Evolutionary conservation across 2,113 vertebrate genomes (phyloP).

Genomic region (Alouatta palliata): DNA sequence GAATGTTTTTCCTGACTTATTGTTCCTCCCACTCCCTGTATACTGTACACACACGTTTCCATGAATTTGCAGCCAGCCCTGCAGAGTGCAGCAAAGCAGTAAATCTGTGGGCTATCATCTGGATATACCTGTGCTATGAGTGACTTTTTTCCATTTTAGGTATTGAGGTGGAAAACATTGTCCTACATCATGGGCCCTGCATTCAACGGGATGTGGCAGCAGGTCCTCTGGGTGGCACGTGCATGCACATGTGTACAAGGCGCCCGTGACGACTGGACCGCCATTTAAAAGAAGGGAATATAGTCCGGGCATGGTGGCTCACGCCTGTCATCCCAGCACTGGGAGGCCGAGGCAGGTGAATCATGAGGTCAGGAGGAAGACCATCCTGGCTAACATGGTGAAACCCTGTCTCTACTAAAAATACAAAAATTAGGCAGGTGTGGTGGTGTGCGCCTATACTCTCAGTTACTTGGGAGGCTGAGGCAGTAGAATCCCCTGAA

Average conservation of each 20-base stretch:
- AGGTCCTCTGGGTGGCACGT: neutral
- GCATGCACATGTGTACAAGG: fast-evolving
- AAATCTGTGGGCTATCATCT: neutral
- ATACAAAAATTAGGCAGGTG: too few species aligned
- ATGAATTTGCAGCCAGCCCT: neutral
- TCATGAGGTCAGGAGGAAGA: too few species aligned
- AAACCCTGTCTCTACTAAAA: too few species aligned
- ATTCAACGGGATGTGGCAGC: neutral
- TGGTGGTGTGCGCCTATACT: too few species aligned
- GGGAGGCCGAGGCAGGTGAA: too few species aligned
- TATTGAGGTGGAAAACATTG: neutral
- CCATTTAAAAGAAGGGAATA: neutral
- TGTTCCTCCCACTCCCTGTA: neutral
- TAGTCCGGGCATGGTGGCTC: too few species aligned
- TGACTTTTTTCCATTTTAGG: neutral
- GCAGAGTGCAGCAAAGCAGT: neutral
- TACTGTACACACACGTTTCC: neutral
- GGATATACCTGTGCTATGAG: neutral
- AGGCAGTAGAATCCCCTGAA: too few species aligned
- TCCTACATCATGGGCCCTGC: neutral
- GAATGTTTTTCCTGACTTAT: neutral
- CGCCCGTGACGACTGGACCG: fast-evolving
- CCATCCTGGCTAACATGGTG: too few species aligned
- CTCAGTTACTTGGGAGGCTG: too few species aligned
- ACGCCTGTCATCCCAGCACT: too few species aligned